These are phyloP conservation scores for Alligator mississippiensis DNA, from an alignment of 2,113 vertebrate species.

Conservation along the genomic window DNA sequence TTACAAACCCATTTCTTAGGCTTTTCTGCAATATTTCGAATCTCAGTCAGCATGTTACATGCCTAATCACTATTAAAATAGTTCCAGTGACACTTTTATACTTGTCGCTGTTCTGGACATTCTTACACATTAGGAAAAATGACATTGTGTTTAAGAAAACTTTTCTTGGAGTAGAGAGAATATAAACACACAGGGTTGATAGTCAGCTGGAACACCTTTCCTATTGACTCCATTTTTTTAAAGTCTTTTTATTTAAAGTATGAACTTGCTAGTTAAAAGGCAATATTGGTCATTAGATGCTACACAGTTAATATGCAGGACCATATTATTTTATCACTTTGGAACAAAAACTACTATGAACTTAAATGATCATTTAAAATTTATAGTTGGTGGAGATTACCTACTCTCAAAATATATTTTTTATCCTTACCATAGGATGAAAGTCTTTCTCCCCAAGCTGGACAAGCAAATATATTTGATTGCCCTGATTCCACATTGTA, in stretches of 20 bases:
- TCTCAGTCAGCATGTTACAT: constrained; percentile 5
- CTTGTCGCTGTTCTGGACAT: background rate
- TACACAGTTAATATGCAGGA: background rate
- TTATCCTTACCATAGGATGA: background rate
- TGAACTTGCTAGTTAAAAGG: too few relatives aligned
- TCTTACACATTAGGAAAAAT: background rate
- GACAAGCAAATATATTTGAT: too few relatives aligned
- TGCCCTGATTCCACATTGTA: too few relatives aligned
- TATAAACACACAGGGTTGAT: background rate
- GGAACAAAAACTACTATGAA: background rate
- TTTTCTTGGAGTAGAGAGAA: background rate
- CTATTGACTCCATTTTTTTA: background rate
- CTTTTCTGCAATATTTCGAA: background rate
- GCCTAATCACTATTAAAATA: constrained; percentile 23
- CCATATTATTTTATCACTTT: background rate
- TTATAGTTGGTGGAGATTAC: background rate
- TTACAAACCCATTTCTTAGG: background rate
- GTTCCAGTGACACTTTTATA: background rate
- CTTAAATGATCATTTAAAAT: background rate
- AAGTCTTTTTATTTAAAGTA: too few relatives aligned
- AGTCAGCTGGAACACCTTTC: background rate
- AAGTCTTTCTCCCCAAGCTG: too few relatives aligned
- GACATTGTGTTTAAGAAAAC: background rate
- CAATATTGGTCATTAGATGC: background rate
- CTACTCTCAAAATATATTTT: background rate